phyloP scores from a whole-genome alignment of 1,140 invertebrate species.

The Geopemphigus sp. region DNA sequence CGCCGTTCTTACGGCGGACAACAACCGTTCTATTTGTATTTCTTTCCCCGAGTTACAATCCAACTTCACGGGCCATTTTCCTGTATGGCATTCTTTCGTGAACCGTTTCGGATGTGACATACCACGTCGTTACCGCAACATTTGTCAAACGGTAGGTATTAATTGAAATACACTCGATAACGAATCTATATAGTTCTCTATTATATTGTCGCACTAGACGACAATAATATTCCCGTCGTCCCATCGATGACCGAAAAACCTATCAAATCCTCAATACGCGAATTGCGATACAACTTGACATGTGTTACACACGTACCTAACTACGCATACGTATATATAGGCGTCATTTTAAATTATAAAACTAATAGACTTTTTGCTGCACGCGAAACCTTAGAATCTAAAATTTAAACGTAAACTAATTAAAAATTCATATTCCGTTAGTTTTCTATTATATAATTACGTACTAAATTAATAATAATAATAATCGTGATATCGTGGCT shows the following conservation, averaged over 20 bases:
- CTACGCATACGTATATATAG: neutral
- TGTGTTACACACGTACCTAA: slow-evolving; percentile 2
- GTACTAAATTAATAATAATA: neutral
- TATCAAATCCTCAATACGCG: neutral
- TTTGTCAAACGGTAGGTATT: slow-evolving; percentile 20
- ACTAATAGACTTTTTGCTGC: neutral
- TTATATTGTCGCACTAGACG: slow-evolving; percentile 10
- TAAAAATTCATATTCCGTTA: neutral
- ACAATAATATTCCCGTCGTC: neutral
- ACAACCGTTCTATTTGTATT: slow-evolving; percentile 6
- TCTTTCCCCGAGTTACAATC: neutral
- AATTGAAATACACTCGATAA: slow-evolving; percentile 26
- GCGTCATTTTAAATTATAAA: slow-evolving; percentile 16
- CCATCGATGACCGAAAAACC: neutral
- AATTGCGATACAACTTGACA: neutral
- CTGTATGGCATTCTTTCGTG: neutral
- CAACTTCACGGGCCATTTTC: neutral
- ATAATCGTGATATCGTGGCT: no score
- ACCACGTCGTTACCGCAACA: neutral
- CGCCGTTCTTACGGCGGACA: neutral
- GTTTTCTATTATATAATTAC: neutral
- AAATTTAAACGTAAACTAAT: slow-evolving; percentile 2
- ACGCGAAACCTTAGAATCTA: neutral
- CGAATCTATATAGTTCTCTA: slow-evolving; percentile 5
- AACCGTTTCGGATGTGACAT: neutral